A percentile compares a stretch with the other conserved stretches of the same genome.
Evolutionary conservation across 2,888 invertebrate species (phyloP).

Genomic region (Drosophila barbarae): DNA sequence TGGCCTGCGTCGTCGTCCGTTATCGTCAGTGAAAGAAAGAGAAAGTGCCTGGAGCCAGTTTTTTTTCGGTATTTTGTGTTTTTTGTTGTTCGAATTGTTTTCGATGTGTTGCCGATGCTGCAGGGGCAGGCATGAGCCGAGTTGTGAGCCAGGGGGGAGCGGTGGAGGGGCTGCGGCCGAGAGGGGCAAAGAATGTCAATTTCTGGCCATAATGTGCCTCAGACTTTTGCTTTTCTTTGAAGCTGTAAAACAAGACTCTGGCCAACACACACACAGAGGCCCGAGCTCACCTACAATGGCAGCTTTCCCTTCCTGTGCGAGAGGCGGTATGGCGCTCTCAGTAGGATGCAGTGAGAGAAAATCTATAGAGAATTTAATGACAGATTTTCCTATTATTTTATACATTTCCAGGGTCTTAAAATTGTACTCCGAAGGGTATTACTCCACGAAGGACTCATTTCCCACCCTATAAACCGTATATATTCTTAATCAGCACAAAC

Average conservation of each 20-base stretch:
- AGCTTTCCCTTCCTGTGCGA: constrained; percentile 78
- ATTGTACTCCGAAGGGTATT: no score
- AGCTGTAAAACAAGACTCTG: constrained; percentile 64
- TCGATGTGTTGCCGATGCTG: constrained; percentile 41
- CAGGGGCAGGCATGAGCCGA: constrained; percentile 5
- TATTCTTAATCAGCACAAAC: background rate
- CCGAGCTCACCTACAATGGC: constrained; percentile 43
- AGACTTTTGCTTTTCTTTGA: constrained; percentile 78
- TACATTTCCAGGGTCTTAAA: background rate
- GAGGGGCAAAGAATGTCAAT: constrained; percentile 74
- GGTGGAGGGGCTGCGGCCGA: constrained; percentile 25
- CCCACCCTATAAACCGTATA: background rate
- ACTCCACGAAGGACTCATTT: background rate
- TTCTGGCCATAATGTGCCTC: constrained; percentile 63
- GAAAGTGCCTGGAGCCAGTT: constrained; percentile 76
- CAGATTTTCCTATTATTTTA: background rate
- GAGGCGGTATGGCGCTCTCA: constrained; percentile 47
- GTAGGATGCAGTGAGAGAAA: constrained; percentile 9
- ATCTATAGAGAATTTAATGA: background rate
- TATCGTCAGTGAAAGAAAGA: constrained; percentile 76
- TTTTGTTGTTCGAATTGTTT: constrained; percentile 64
- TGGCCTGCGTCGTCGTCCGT: constrained; percentile 45
- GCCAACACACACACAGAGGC: constrained; percentile 25
- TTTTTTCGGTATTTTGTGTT: constrained; percentile 49
- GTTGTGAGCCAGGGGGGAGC: background rate